These are phyloP conservation scores for Thripadectes ignobilis DNA, from an alignment of 2,797 vertebrate species.

Conservation along the genomic window DNA sequence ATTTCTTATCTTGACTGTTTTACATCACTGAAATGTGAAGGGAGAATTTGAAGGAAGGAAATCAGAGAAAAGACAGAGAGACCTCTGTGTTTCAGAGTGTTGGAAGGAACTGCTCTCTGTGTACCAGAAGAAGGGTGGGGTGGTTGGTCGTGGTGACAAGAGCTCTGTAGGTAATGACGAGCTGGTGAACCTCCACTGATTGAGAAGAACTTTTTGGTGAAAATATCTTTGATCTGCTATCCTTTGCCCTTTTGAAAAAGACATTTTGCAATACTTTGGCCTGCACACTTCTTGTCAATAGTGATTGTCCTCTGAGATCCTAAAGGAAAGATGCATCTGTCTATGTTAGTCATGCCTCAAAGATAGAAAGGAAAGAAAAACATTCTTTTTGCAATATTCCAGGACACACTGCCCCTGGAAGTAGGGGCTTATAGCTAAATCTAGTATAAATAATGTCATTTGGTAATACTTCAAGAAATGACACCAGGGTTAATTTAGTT, in stretches of 20 bases:
- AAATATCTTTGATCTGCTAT: background rate
- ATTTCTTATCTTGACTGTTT: constrained; percentile 53
- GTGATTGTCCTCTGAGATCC: background rate
- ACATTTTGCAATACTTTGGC: background rate
- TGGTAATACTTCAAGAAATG: constrained; percentile 27
- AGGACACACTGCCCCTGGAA: background rate
- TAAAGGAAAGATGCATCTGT: background rate
- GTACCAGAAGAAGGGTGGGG: background rate
- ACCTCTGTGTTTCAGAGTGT: background rate
- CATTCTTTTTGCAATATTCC: constrained; percentile 32
- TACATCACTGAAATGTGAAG: constrained; percentile 33
- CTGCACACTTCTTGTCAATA: background rate
- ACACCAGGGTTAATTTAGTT: constrained; percentile 1
- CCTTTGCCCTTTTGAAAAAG: background rate
- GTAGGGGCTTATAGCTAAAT: background rate
- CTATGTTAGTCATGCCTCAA: background rate
- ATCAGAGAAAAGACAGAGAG: background rate
- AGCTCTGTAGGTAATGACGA: background rate
- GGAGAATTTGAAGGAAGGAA: constrained; percentile 45
- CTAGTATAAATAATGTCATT: constrained; percentile 27
- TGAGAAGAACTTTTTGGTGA: background rate
- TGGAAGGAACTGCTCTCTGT: background rate
- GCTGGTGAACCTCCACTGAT: background rate
- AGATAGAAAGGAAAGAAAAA: constrained; percentile 23
- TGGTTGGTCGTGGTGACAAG: background rate